A percentile compares a stretch with the other conserved stretches of the same genome.
These are phyloP conservation scores for Pantherophis alleghaniensis DNA, from an alignment of 2,797 vertebrate species.

Conservation along the genomic window DNA sequence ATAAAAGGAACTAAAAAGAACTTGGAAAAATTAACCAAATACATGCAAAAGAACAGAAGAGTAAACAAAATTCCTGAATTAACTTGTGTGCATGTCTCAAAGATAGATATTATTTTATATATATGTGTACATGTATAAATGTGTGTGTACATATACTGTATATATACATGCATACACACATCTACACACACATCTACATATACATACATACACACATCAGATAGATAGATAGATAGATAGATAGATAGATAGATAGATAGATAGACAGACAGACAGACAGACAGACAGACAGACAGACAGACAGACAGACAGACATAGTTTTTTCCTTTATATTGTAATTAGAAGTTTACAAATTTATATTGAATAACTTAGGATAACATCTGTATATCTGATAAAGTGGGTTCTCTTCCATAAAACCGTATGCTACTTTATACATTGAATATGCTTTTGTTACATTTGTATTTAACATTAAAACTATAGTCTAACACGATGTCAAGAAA, in stretches of 20 bases:
- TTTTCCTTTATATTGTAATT: neutral
- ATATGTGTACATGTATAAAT: neutral
- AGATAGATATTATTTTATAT: neutral
- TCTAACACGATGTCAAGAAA: neutral
- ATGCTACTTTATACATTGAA: neutral
- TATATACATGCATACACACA: too few species aligned
- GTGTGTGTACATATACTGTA: neutral
- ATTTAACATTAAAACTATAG: neutral
- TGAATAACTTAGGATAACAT: neutral
- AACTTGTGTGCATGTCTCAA: neutral
- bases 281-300: too few species aligned
- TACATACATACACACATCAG: too few species aligned
- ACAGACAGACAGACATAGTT: neutral
- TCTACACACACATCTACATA: neutral
- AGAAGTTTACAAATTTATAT: neutral
- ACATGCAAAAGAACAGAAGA: neutral
- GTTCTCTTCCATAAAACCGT: neutral
- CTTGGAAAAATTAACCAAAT: neutral
- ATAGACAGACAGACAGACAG: too few species aligned
- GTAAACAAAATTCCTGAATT: neutral
- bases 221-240: too few species aligned
- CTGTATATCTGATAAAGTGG: neutral
- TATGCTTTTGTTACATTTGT: neutral
- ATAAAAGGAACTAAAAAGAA: neutral
- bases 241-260: too few species aligned